Base-by-base conservation (phyloP, 2,113 vertebrate species). In the Dolichotis patagonum region DNA sequence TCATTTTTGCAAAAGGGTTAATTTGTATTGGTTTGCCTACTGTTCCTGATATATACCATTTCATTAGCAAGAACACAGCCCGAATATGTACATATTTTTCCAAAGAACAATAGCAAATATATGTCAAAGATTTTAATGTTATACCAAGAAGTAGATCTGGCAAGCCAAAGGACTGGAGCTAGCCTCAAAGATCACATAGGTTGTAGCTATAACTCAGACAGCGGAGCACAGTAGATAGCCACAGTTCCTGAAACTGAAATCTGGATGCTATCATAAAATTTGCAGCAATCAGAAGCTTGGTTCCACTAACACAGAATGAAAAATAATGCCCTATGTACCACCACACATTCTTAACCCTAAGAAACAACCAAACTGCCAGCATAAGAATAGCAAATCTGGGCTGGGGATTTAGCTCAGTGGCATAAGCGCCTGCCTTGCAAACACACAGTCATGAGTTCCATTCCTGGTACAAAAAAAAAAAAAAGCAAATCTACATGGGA, bases 41-140 rank as follows among this genome's bases (percentile, higher is more conserved):
- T 96, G 24, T 28, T 54, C 30, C 30, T 86, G 17, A 49, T 3
- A 52, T 41, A 41, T 90, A 58, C 32, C 41, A n/a, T 78, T 94
- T 93, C 46, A 91, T 91, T 83, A 86, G 7, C 88, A 97, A 83
- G 65, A 85, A 90, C 6, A 58, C 16, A 65, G 14, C 20, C 20
- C 7, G 26, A 90, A 95, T 71, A 65, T 63, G 41, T 38, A 62
- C 38, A 6, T 73, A 54, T 73, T 91, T 93, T 83, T 56, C 91
- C 77, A 17, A 49, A 16, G 32, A 90, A 9, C 11, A 67, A 49
- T 52, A 88, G 7, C 38, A 87, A 92, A 85, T 88, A 38, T 62
- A 81, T 26, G 35, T 83, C 16, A n/a, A 56, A 71, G 26, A 96
- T 80, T 62, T 65, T 84, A 73, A 95, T 71, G 24, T 58, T 85